Conservation (phyloP, 2,888 invertebrate genomes). For the Spodoptera exigua region DNA sequence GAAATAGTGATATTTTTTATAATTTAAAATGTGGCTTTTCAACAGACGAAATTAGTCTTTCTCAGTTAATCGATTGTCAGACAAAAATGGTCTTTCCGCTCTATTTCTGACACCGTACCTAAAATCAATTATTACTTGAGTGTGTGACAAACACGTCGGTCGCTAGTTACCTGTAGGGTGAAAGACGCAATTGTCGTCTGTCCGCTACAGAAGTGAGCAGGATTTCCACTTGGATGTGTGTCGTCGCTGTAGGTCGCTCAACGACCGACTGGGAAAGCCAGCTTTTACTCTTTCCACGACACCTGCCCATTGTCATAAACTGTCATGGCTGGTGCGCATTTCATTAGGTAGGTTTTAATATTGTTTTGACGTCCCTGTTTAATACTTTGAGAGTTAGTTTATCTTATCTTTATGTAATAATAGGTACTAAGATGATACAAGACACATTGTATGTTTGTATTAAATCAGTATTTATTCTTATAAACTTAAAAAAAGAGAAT, state of each 20-base stretch:
- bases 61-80: too few species aligned
- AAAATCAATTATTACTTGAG: slow-evolving; percentile 5
- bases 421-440: too few species aligned
- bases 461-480: too few species aligned
- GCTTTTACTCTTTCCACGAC: slow-evolving; percentile 79
- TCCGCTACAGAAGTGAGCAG: slow-evolving; percentile 70
- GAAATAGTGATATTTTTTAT: too few species aligned
- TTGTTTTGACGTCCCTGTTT: slow-evolving; percentile 19
- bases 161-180: slow-evolving; percentile 39
- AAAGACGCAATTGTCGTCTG: slow-evolving; percentile 56
- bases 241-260: slow-evolving; percentile 81
- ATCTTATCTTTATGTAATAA: slow-evolving; percentile 10
- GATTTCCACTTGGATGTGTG: slow-evolving; percentile 83
- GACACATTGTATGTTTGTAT: too few species aligned
- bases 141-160: slow-evolving; percentile 1
- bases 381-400: background rate
- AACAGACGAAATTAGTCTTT: too few species aligned
- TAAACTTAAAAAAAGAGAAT: too few species aligned
- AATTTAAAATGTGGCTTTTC: too few species aligned
- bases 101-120: background rate
- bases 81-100: too few species aligned
- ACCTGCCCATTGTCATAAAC: slow-evolving; percentile 66
- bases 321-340: slow-evolving; percentile 45
- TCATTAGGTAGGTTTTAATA: slow-evolving; percentile 40
- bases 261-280: slow-evolving; percentile 80